Evolutionary conservation across 2,113 vertebrate species (phyloP), one percentile per base, ranked within the genome.

Genomic region (Stigmatopora nigra): DNA sequence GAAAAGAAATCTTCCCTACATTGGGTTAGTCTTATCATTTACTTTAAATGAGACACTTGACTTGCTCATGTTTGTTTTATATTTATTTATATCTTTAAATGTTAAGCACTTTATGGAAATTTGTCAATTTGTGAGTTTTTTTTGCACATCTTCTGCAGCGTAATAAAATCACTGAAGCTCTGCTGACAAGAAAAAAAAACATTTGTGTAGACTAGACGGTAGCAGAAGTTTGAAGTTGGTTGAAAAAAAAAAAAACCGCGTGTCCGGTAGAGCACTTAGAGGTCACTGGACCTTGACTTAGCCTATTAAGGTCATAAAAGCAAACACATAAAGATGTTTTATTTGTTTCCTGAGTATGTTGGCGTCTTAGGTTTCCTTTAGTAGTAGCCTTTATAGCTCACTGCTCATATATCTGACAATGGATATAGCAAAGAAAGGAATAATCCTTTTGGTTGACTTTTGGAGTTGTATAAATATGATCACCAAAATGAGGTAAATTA

Each of bases 311-410:
- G 84, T 82, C 83, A 81, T 86, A 85, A 88, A 85, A 78, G 64
- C 64, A 13, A 0, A 17, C 79, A 83, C 84, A 78, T 88, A 86
- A 87, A 87, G 75, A 87, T 75, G 78, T 82, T 88, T 88, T 83
- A 88, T 85, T 86, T 86, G 83, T 86, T 87, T 85, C 85, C 84
- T 83, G 84, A 81, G 78, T 80, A 69, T 69, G 82, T 63, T 63
- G 69, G 72, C 75, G 71, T 78, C 83, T 87, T 78, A 65, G 78
- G 71, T 82, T 84, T 85, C 82, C 80, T 79, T 83, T 82, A 76
- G 61, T 78, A 75, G 73, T 78, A 73, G 73, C 64, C 70, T 84
- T 86, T 80, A 84, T 78, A 63, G 75, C 74, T 61, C 66, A 10
- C 16, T 41, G 69, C 73, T 84, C 81, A 84, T 79, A 79, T 87